Base-by-base conservation (phyloP, 2,797 vertebrate species). In the Eleutherodactylus coqui region DNA sequence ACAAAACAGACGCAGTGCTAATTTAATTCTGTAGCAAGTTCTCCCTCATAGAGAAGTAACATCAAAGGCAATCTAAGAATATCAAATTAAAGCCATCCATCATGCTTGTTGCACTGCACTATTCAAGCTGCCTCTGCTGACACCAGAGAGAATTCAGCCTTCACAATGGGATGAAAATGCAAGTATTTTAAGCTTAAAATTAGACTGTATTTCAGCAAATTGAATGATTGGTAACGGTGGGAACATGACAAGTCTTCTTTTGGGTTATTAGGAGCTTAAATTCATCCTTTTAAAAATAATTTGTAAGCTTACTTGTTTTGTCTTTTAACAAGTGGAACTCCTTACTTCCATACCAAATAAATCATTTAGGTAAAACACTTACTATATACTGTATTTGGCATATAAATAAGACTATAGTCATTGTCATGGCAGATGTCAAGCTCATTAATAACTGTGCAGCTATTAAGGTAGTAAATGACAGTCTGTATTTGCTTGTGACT, bases 1-100 rank as follows among this genome's bases (percentile, higher is more conserved):
- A 89, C 87, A 91, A 93, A 90, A 89, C 80, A 91, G 88, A 94
- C 89, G 85, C 85, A 88, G 49, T 83, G 90, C 91, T 95, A 95
- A 94, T 94, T 95, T 89, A 93, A 93, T 94, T 94, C 89, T 83
- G 67, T 72, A 87, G 83, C 41, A 88, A 88, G 88, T 89, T 92
- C 88, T 92, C 89, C 87, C 88, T 90, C 87, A 87, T 89, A 90
- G 89, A 89, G 89, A 88, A 89, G 86, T 75, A 91, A 93, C 88
- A 93, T 92, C 90, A 92, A 93, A 94, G 89, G 89, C 87, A 88
- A 88, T 85, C 88, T 90, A 91, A 86, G 87, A 92, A 91, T 91
- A 92, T 92, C 85, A 91, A 93, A 96, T 95, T 95, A 92, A 92
- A 94, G 89, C 82, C 90, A 93, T 95, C 89, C 89, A 92, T 95